Evolutionary conservation across 2,888 invertebrate genomes (phyloP).

Genomic region (Chrysolina haemoptera): DNA sequence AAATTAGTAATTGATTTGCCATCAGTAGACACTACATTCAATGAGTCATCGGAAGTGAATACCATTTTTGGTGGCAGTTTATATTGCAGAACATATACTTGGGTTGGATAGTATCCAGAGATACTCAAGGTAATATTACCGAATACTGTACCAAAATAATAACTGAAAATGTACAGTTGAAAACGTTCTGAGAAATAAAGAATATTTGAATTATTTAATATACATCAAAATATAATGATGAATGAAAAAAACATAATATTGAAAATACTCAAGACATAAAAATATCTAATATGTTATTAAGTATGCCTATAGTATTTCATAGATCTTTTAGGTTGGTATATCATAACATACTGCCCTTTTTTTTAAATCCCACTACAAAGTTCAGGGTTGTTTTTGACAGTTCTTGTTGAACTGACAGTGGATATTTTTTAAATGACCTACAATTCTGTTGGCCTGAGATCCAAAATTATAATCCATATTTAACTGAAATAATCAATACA

Average conservation of each 20-base stretch:
- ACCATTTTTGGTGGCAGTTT: no score
- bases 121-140: not conserved
- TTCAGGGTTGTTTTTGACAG: slow-evolving; percentile 31
- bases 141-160: slow-evolving; percentile 5
- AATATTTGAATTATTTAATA: not conserved
- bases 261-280: not conserved
- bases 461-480: slow-evolving; percentile 24
- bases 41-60: no score
- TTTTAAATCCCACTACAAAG: not conserved
- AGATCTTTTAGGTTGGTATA: slow-evolving; percentile 15
- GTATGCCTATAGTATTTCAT: slow-evolving; percentile 12
- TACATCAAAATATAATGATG: slow-evolving; percentile 11
- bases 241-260: slow-evolving; percentile 12
- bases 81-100: slow-evolving; percentile 9
- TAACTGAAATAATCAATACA: not conserved
- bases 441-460: not conserved
- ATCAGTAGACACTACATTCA: not conserved
- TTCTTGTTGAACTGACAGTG: not conserved
- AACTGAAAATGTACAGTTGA: not conserved
- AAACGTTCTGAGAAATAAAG: slow-evolving; percentile 13
- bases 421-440: not conserved
- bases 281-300: slow-evolving; percentile 23
- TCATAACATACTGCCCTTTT: not conserved
- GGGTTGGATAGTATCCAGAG: slow-evolving; percentile 2
- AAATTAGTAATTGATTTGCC: not conserved